phyloP scores from a whole-genome alignment of 2,888 invertebrate genomes.

The Tachina lurida region DNA sequence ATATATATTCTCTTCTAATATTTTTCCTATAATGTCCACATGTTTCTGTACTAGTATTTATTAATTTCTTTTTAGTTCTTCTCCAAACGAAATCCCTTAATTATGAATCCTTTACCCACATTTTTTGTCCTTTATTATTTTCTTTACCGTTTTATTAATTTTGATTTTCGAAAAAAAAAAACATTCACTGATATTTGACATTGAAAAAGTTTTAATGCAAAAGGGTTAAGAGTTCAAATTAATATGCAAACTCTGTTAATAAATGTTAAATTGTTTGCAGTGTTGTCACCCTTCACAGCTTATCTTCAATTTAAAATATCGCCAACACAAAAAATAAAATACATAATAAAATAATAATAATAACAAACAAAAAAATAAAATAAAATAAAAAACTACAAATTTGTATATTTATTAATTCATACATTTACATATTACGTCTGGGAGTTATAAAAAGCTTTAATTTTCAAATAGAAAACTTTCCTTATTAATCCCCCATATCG shows the following conservation, averaged over 20 bases:
- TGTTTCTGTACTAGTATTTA: conserved; percentile 57
- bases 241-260: not conserved
- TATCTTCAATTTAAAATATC: no score
- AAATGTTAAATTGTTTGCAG: not conserved
- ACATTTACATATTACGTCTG: no score
- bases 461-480: no score
- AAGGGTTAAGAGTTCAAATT: not conserved
- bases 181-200: conserved; percentile 56
- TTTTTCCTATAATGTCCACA: conserved; percentile 14
- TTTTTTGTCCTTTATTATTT: conserved; percentile 14
- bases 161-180: conserved; percentile 12
- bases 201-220: not conserved
- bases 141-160: conserved; percentile 23
- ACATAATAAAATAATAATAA: no score
- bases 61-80: conserved; percentile 64
- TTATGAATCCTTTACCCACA: conserved; percentile 39
- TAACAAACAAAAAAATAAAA: no score
- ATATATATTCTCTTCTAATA: conserved; percentile 12
- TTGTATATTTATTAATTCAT: no score
- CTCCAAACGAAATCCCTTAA: conserved; percentile 43
- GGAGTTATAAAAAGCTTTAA: no score
- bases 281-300: no score
- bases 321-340: no score
- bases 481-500: no score
- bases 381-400: no score